A percentile compares a stretch with the other conserved stretches of the same genome.
These are phyloP conservation scores for Platalea minor DNA, from an alignment of 2,797 vertebrate genomes.

Conservation along the genomic window DNA sequence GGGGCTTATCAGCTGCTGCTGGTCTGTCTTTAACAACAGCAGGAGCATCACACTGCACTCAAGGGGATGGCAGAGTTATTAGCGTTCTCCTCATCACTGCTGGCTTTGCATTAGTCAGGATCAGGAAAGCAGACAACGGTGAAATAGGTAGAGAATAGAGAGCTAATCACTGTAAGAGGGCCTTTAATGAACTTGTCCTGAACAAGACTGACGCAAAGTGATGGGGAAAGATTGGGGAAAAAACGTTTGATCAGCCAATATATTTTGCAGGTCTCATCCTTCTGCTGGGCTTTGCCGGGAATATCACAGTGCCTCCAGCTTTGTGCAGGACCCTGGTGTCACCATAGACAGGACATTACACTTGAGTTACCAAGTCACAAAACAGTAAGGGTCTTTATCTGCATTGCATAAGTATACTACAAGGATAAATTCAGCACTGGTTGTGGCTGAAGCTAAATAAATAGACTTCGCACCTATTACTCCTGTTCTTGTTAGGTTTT, in stretches of 20 bases:
- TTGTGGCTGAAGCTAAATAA: constrained; percentile 5
- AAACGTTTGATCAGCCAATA: background rate
- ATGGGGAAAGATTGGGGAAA: background rate
- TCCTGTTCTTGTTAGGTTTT: constrained; percentile 36
- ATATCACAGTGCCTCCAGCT: background rate
- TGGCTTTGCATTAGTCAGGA: background rate
- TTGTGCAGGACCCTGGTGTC: background rate
- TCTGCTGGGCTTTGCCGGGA: background rate
- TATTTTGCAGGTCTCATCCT: background rate
- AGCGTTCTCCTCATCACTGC: background rate
- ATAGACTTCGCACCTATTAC: constrained; percentile 18
- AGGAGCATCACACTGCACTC: background rate
- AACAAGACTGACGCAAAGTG: background rate
- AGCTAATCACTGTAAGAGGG: background rate
- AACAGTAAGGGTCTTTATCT: background rate
- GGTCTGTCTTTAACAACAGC: background rate
- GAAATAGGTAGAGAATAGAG: background rate
- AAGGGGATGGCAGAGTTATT: background rate
- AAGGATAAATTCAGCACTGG: background rate
- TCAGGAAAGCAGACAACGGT: background rate
- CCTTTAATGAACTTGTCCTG: background rate
- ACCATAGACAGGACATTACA: background rate
- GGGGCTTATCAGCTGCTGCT: background rate
- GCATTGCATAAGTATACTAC: background rate
- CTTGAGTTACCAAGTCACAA: background rate